These are phyloP conservation scores for Gorsachius goisagi DNA, from an alignment of 2,113 vertebrate genomes.

Conservation along the genomic window DNA sequence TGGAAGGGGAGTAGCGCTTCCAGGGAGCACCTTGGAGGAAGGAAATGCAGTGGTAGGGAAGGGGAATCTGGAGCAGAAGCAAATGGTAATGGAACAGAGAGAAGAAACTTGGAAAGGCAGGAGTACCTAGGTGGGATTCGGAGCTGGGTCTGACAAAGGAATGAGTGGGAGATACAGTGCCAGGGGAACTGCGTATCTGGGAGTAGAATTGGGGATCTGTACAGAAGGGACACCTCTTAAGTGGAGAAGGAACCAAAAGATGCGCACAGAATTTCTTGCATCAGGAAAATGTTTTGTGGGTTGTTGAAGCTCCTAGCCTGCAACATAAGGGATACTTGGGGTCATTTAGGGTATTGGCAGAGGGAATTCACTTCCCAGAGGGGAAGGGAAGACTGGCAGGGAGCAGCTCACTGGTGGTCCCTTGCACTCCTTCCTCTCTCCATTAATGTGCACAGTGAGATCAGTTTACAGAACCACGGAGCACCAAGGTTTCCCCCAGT, in stretches of 20 bases:
- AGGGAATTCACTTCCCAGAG: background rate
- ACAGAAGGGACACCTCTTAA: background rate
- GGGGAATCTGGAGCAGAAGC: background rate
- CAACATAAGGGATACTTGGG: background rate
- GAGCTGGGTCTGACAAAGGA: background rate
- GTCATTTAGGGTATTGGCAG: background rate
- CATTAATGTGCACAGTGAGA: background rate
- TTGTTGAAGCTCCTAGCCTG: background rate
- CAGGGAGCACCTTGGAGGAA: background rate
- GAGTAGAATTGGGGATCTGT: background rate
- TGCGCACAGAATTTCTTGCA: background rate
- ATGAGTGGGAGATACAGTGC: background rate
- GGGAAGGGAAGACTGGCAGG: background rate
- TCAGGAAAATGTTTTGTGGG: background rate
- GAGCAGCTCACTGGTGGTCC: background rate
- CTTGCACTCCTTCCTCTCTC: background rate
- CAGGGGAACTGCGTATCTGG: background rate
- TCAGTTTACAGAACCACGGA: background rate
- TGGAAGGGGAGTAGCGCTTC: background rate
- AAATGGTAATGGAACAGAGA: background rate
- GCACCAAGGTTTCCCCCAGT: background rate
- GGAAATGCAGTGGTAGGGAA: background rate
- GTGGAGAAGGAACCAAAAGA: background rate
- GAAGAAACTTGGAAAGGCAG: background rate
- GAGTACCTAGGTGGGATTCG: background rate